A percentile compares a stretch with the other conserved stretches of the same genome.
Evolutionary conservation across 1,140 invertebrate genomes (phyloP).

Genomic region (Pachypeltis micranthus): DNA sequence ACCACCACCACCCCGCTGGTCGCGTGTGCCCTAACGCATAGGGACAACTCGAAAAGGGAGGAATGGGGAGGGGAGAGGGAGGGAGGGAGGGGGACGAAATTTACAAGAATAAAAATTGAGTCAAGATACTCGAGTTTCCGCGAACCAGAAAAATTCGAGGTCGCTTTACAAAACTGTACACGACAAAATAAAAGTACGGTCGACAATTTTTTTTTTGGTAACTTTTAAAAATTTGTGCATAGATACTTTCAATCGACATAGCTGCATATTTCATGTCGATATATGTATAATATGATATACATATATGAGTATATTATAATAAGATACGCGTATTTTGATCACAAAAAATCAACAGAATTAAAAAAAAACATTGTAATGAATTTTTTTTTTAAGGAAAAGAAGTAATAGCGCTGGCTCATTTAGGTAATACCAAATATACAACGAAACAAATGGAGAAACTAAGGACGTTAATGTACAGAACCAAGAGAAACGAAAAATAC

Average conservation of each 20-base stretch:
- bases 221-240: slow-evolving; percentile 23
- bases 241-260: slow-evolving; percentile 7
- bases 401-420: too few relatives aligned
- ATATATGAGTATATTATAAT: slow-evolving; percentile 8
- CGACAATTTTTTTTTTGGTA: slow-evolving; percentile 15
- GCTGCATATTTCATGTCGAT: background rate
- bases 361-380: background rate
- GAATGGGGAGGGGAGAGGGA: too few relatives aligned
- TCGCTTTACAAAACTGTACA: slow-evolving; percentile 23
- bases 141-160: slow-evolving; percentile 12
- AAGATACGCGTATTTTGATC: slow-evolving; percentile 18
- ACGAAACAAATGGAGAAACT: too few relatives aligned
- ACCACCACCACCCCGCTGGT: too few relatives aligned
- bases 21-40: too few relatives aligned
- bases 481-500: too few relatives aligned
- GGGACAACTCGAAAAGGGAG: too few relatives aligned
- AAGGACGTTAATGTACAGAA: too few relatives aligned
- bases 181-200: slow-evolving; percentile 18
- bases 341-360: slow-evolving; percentile 12
- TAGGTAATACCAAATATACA: too few relatives aligned
- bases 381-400: slow-evolving; percentile 1
- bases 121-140: too few relatives aligned
- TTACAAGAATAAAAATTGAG: too few relatives aligned
- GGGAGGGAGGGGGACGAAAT: too few relatives aligned
- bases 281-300: slow-evolving; percentile 8